Evolutionary conservation across 1,140 invertebrate genomes (phyloP).

Genomic region (Brachionus asplanchnoidis): DNA sequence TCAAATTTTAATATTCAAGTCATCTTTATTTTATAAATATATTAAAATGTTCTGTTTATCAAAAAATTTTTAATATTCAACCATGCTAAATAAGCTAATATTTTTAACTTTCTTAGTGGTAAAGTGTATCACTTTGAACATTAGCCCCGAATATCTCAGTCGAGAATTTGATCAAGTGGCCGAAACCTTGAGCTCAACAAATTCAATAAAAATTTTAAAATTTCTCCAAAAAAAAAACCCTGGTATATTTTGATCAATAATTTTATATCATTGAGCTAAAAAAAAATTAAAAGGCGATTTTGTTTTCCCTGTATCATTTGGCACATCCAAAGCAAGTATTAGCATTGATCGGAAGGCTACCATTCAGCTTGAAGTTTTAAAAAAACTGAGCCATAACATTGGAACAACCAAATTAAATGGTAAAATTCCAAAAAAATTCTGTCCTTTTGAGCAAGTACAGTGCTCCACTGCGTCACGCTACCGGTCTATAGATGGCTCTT

Average conservation of each 20-base stretch:
- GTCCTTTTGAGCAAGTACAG: background rate
- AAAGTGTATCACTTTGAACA: background rate
- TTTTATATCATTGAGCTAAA: background rate
- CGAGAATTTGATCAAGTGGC: background rate
- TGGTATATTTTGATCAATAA: background rate
- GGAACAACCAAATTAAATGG: background rate
- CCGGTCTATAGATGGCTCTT: conserved; percentile 10
- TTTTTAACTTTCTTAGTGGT: background rate
- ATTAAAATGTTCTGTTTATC: background rate
- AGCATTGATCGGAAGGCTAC: background rate
- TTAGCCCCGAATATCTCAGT: background rate
- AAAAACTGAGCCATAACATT: background rate
- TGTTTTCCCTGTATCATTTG: conserved; percentile 3
- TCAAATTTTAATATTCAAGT: background rate
- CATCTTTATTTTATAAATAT: background rate
- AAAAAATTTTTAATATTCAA: background rate
- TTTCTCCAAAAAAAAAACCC: background rate
- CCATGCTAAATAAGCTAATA: background rate
- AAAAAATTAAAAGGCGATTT: background rate
- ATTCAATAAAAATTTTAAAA: conserved; percentile 22
- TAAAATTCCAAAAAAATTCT: conserved; percentile 34
- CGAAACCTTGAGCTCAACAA: background rate
- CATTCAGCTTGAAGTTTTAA: background rate
- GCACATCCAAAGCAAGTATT: background rate
- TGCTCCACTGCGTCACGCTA: background rate